Evolutionary conservation across 2,888 invertebrate genomes (phyloP), one percentile per base, ranked within the genome.

Genomic region (Lingula anatina): DNA sequence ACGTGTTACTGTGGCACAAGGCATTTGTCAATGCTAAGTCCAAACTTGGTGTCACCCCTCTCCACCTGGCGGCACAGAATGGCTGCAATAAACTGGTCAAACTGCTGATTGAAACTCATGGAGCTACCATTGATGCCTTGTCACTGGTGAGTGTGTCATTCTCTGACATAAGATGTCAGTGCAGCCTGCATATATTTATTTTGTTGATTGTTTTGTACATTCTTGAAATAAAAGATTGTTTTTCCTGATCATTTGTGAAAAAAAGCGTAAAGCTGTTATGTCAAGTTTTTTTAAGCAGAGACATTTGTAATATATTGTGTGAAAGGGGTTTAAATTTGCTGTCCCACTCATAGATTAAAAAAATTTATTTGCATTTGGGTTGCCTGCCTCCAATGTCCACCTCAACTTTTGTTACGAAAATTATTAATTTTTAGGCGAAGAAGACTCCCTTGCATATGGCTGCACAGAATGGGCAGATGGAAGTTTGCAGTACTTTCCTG

Each of bases 1-100:
- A 81, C 55, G 71, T 79, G 1, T 80, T 99, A 46, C 81, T 99
- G 37, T 87, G 90, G 44, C 89, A 94, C 79, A 97, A 97, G 79
- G 97, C 99, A 0, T 99, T 97, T 78, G 97, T 99, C 57, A 99
- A 99, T 79, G 95, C 95, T 18, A 96, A 97, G 78, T 95, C 96
- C 1, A 85, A 97, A 70, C 90, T 93, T 55, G 97, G 99, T 5
- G 83, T 97, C 64, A 97, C 99, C 5, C 96, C 97, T 0, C 82
- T 99, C 18, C 99, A 99, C 81, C 82, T 96, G 73, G 96, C 97
- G 1, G 93, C 96, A 2, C 89, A 92, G 87, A 93, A 94, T 72
- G 97, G 97, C 5, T 96, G 88, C 78, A 87, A 90, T 15, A 88
- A 91, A 76, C 78, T 85, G 56, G 92, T 92, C 21, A 87, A 90